Base-by-base conservation (phyloP, 2,797 vertebrate genomes). In the Cetoscarus ocellatus region DNA sequence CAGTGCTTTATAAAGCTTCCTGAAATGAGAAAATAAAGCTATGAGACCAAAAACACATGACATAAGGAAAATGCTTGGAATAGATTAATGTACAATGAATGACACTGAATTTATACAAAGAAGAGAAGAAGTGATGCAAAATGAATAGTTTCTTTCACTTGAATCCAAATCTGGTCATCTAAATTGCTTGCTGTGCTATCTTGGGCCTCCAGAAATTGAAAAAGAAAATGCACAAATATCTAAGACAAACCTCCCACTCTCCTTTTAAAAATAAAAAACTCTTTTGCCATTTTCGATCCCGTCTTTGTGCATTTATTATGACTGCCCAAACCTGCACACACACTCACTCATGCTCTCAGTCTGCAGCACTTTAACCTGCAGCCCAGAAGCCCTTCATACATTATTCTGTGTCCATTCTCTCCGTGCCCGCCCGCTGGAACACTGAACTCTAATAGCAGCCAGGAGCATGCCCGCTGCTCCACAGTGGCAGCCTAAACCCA, bases 321-420 rank as follows among this genome's bases (percentile, higher is more conserved):
- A 48, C 54, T 58, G 54, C 38, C 45, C 39, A 75, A 59, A 50
- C 69, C 60, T 47, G 9, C 11, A 18, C 27, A 3, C 19, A 7
- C 49, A 75, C 39, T 71, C 36, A 3, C 50, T 27, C 42, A 40
- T 43, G 5, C 64, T 83, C 56, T 55, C 61, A 70, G 38, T 70
- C 62, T 79, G 59, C 73, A 67, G 82, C 74, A 80, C 66, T 81
- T 75, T 62, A 72, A 85, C 84, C 81, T 83, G 76, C 56, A 3
- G 80, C 86, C 73, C 58, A 59, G 73, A 63, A 73, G 77, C 50
- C 49, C 68, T 77, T 92, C 80, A 92, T 92, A 66, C 70, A 89
- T 88, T 89, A 90, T 88, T 92, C 84, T 63, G 75, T 68, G 77
- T 82, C 75, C 84, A 72, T 89, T 87, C 72, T 68, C 67, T 14